Conservation (phyloP, 1,140 invertebrate species). For the Lanistes nyassanus region DNA sequence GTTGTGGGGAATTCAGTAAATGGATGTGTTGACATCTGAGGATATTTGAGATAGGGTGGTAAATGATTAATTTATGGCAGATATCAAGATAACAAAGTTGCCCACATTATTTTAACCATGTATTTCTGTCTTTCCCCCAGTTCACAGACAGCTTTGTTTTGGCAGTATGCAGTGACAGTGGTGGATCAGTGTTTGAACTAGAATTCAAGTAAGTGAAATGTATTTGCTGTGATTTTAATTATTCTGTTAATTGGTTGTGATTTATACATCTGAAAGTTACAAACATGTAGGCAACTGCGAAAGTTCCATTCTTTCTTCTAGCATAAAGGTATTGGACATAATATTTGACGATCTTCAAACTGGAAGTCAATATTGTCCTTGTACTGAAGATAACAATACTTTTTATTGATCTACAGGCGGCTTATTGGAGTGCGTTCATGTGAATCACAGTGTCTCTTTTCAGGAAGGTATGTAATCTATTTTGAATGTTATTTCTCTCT, state of each 20-base stretch:
- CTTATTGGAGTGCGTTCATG: slow-evolving; percentile 88
- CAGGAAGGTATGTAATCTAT: slow-evolving; percentile 70
- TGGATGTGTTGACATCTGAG: too few relatives aligned
- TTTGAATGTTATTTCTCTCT: background rate
- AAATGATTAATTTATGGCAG: too few relatives aligned
- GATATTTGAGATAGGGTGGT: too few relatives aligned
- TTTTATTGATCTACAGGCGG: slow-evolving; percentile 65
- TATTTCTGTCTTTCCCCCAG: slow-evolving; percentile 61
- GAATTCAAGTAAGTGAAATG: slow-evolving; percentile 76
- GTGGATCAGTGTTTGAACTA: slow-evolving; percentile 97
- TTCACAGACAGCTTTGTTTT: slow-evolving; percentile 81
- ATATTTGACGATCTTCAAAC: too few relatives aligned
- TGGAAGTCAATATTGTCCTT: too few relatives aligned
- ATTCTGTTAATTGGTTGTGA: background rate
- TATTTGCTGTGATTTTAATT: slow-evolving; percentile 16
- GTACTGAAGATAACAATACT: too few relatives aligned
- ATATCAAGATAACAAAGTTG: background rate
- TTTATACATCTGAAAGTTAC: too few relatives aligned
- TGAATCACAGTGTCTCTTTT: slow-evolving; percentile 90
- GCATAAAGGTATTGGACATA: too few relatives aligned
- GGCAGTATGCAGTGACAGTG: slow-evolving; percentile 91
- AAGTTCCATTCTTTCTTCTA: too few relatives aligned
- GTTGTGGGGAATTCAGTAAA: too few relatives aligned
- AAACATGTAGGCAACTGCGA: too few relatives aligned
- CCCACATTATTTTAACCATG: background rate